phyloP scores from a whole-genome alignment of 2,888 invertebrate genomes.

The Chymomyza procnemis region DNA sequence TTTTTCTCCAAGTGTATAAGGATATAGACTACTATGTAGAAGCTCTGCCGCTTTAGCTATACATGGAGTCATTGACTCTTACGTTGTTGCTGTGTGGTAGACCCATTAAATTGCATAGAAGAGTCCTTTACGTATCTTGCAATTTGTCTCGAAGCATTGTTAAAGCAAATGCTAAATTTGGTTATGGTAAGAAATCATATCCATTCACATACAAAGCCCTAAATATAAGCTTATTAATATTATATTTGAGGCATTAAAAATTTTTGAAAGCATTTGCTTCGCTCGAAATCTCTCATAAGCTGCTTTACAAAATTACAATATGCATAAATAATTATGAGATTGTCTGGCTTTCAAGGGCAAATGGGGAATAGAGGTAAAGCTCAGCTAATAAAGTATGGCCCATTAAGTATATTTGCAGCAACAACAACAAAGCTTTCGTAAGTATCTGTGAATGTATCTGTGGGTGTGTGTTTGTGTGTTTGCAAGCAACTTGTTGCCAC shows the following conservation, averaged over 20 bases:
- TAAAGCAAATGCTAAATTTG: neutral
- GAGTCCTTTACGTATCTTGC: neutral
- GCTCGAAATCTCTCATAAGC: neutral
- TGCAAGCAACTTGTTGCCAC: slow-evolving; percentile 1
- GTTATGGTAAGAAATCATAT: neutral
- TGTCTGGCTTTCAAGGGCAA: slow-evolving; percentile 21
- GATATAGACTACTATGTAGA: neutral
- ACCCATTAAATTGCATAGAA: neutral
- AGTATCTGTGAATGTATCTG: neutral
- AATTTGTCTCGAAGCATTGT: neutral
- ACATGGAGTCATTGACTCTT: too few relatives aligned
- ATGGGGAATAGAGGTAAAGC: slow-evolving; percentile 36
- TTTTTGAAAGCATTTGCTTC: neutral
- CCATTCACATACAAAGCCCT: neutral
- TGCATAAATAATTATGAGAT: slow-evolving; percentile 19
- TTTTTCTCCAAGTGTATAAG: neutral
- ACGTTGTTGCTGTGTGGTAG: neutral
- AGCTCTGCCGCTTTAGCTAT: neutral
- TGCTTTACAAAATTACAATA: slow-evolving; percentile 16
- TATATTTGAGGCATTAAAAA: neutral
- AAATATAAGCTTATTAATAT: neutral
- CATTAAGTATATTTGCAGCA: neutral
- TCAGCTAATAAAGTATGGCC: neutral
- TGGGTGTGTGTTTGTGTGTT: slow-evolving; percentile 5
- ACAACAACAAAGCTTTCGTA: neutral